Evolutionary conservation across 2,888 invertebrate species (phyloP).

Genomic region (Dynastes hyllus): DNA sequence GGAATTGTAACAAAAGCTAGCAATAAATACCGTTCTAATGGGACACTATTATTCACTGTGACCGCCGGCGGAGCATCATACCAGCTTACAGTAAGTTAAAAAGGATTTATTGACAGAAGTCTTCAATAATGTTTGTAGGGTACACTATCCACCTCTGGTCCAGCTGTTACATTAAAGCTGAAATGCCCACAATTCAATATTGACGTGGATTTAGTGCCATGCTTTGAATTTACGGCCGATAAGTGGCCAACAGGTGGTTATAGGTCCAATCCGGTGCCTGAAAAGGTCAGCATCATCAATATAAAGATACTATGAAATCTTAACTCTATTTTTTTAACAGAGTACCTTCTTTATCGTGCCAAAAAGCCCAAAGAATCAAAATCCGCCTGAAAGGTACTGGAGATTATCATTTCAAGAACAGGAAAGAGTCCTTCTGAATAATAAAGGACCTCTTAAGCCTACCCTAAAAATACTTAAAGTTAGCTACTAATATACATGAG

Average conservation of each 20-base stretch:
- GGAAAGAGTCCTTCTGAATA: constrained; percentile 73
- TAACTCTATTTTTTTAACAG: constrained; percentile 1
- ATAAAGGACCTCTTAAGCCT: constrained; percentile 70
- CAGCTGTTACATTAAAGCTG: constrained; percentile 75
- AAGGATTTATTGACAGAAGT: background rate
- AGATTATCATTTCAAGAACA: constrained; percentile 75
- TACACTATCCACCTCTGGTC: constrained; percentile 71
- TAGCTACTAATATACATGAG: background rate
- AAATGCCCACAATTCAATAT: constrained; percentile 64
- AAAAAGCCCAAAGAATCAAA: constrained; percentile 69
- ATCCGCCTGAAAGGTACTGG: constrained; percentile 70
- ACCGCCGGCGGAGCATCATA: background rate
- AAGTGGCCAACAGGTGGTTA: constrained; percentile 67
- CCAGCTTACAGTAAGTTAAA: constrained; percentile 20
- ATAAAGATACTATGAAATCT: background rate
- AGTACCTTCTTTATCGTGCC: constrained; percentile 73
- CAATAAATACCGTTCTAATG: constrained; percentile 64
- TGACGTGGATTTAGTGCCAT: constrained; percentile 71
- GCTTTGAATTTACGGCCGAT: constrained; percentile 61
- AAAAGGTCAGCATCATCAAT: background rate
- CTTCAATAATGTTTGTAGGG: constrained; percentile 63
- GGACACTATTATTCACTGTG: background rate
- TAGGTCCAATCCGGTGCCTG: background rate
- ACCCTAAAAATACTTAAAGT: constrained; percentile 71
- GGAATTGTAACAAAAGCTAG: constrained; percentile 71